Conservation (phyloP, 2,797 vertebrate species). For the Mormyrops boulengeri region DNA sequence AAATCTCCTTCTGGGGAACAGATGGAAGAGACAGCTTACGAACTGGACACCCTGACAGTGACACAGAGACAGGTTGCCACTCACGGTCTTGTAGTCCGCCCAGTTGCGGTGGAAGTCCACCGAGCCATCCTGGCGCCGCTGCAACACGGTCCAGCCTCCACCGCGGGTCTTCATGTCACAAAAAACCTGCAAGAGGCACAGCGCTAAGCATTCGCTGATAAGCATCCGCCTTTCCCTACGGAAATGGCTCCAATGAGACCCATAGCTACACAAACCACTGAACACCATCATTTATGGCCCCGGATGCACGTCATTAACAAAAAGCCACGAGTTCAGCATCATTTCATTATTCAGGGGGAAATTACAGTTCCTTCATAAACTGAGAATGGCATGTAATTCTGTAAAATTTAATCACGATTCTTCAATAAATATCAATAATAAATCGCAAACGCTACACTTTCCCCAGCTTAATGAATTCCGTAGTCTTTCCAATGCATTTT, state of each 20-base stretch:
- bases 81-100: constrained; percentile 72
- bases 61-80: constrained; percentile 20
- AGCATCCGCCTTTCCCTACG: not conserved
- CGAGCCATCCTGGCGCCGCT: constrained; percentile 67
- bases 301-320: not conserved
- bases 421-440: not conserved
- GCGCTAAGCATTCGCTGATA: not conserved
- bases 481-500: not conserved
- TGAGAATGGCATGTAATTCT: not conserved
- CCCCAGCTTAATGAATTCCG: not conserved
- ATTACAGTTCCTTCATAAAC: not conserved
- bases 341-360: not conserved
- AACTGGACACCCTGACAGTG: not conserved
- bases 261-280: not conserved
- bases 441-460: not conserved
- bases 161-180: constrained; percentile 75
- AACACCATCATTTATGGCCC: not conserved
- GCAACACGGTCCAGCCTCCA: constrained; percentile 75
- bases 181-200: constrained; percentile 54
- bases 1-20: not conserved
- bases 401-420: not conserved
- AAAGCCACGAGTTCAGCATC: not conserved
- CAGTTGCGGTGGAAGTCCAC: constrained; percentile 68
- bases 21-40: not conserved
- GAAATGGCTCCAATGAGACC: not conserved